A percentile compares a stretch with the other conserved stretches of the same genome.
These are phyloP conservation scores for Propithecus coquereli DNA, from an alignment of 2,113 vertebrate species.

Conservation along the genomic window DNA sequence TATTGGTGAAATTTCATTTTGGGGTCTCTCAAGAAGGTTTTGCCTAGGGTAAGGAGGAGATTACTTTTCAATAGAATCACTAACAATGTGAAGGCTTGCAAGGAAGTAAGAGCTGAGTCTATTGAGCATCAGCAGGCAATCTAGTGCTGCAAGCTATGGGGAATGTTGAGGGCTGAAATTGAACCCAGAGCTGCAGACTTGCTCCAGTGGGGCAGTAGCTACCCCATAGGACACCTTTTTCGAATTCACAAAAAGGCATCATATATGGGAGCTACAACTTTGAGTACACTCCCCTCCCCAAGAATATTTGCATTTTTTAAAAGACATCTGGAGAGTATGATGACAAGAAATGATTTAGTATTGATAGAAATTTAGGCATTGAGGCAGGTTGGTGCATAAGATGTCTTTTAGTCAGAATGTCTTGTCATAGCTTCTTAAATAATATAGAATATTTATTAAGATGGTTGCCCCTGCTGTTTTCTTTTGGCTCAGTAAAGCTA, in stretches of 20 bases:
- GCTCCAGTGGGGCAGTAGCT: not conserved
- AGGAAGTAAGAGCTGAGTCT: not conserved
- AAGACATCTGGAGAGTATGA: not conserved
- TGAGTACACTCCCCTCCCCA: not conserved
- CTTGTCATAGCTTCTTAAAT: not conserved
- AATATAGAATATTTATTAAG: not conserved
- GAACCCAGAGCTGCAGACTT: not conserved
- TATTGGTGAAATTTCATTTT: slow-evolving; percentile 17
- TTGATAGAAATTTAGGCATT: not conserved
- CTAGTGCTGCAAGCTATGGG: not conserved
- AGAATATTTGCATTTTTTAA: not conserved
- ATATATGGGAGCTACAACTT: not conserved
- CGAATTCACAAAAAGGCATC: not conserved
- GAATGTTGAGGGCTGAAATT: not conserved
- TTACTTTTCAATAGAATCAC: slow-evolving; percentile 21
- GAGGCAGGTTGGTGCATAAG: not conserved
- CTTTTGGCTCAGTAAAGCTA: slow-evolving; percentile 2
- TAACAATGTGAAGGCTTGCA: not conserved
- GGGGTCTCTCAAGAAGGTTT: not conserved
- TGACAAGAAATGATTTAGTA: not conserved
- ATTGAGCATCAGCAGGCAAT: not conserved
- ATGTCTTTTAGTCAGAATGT: not conserved
- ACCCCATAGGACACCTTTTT: not conserved
- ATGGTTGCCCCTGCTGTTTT: not conserved
- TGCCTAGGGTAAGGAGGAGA: not conserved